phyloP scores from a whole-genome alignment of 2,888 invertebrate species.

The Morpho deidamia region DNA sequence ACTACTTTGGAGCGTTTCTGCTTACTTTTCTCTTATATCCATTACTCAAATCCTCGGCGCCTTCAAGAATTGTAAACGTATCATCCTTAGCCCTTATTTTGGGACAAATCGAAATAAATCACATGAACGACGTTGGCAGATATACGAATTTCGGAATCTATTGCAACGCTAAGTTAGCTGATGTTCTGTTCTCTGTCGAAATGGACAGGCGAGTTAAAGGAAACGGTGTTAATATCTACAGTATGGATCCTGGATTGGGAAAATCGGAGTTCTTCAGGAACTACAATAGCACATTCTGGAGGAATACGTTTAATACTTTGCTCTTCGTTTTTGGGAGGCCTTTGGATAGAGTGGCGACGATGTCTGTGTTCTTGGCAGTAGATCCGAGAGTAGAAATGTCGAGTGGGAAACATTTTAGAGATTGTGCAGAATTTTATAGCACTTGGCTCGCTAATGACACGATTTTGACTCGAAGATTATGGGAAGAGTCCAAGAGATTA shows the following conservation, averaged over 20 bases:
- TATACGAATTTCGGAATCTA: constrained; percentile 79
- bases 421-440: constrained; percentile 52
- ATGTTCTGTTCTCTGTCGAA: constrained; percentile 71
- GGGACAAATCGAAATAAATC: constrained; percentile 82
- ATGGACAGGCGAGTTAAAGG: constrained; percentile 44
- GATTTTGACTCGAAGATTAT: constrained; percentile 36
- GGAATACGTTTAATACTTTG: constrained; percentile 34
- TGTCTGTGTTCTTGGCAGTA: constrained; percentile 50
- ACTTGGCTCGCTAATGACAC: constrained; percentile 59
- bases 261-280: constrained; percentile 87
- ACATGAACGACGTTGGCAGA: constrained; percentile 83
- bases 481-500: constrained; percentile 47
- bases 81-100: constrained; percentile 81
- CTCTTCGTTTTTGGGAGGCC: constrained; percentile 41
- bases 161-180: constrained; percentile 61
- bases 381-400: constrained; percentile 40
- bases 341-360: constrained; percentile 40
- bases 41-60: constrained; percentile 44
- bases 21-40: constrained; percentile 54
- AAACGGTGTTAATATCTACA: constrained; percentile 85
- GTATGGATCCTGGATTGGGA: constrained; percentile 89
- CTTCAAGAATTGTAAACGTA: constrained; percentile 51
- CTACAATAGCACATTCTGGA: constrained; percentile 32
- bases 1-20: constrained; percentile 55
- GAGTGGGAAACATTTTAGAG: constrained; percentile 55